phyloP scores from a whole-genome alignment of 2,888 invertebrate genomes.

The Xestia sexstrigata region DNA sequence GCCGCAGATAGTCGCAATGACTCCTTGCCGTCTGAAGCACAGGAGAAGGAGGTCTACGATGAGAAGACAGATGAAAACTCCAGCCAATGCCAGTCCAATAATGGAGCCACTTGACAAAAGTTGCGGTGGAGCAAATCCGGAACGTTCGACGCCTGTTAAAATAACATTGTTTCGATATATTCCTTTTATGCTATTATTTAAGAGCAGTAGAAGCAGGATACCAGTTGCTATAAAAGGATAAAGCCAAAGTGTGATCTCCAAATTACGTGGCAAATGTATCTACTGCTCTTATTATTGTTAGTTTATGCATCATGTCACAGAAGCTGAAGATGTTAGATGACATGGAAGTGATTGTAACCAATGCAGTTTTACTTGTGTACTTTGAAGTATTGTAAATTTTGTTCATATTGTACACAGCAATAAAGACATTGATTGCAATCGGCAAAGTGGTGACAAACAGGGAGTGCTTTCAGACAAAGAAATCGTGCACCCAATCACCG shows the following conservation, averaged over 20 bases:
- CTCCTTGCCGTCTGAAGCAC: slow-evolving; percentile 92
- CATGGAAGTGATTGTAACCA: slow-evolving; percentile 85
- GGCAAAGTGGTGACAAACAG: slow-evolving; percentile 77
- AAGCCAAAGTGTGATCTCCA: slow-evolving; percentile 54
- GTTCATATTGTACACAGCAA: slow-evolving; percentile 50
- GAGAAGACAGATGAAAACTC: slow-evolving; percentile 94
- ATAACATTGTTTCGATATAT: slow-evolving; percentile 66
- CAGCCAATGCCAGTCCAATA: slow-evolving; percentile 96
- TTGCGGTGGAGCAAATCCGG: slow-evolving; percentile 88
- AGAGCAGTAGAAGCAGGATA: slow-evolving; percentile 83
- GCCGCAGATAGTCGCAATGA: slow-evolving; percentile 93
- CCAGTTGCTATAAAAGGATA: slow-evolving; percentile 49
- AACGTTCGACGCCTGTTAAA: slow-evolving; percentile 86
- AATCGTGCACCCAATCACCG: slow-evolving; percentile 90
- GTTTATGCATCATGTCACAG: slow-evolving; percentile 86
- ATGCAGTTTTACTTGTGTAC: slow-evolving; percentile 75
- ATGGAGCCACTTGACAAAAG: slow-evolving; percentile 94
- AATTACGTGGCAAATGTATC: slow-evolving; percentile 70
- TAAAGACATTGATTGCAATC: slow-evolving; percentile 83
- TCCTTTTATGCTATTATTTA: slow-evolving; percentile 45
- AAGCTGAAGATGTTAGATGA: slow-evolving; percentile 88
- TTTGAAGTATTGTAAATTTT: slow-evolving; percentile 52
- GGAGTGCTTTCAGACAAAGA: slow-evolving; percentile 88
- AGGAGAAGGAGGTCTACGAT: slow-evolving; percentile 96
- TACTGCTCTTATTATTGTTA: slow-evolving; percentile 85